These are phyloP conservation scores for Calcarius lapponicus DNA, from an alignment of 2,797 vertebrate genomes.

Conservation along the genomic window DNA sequence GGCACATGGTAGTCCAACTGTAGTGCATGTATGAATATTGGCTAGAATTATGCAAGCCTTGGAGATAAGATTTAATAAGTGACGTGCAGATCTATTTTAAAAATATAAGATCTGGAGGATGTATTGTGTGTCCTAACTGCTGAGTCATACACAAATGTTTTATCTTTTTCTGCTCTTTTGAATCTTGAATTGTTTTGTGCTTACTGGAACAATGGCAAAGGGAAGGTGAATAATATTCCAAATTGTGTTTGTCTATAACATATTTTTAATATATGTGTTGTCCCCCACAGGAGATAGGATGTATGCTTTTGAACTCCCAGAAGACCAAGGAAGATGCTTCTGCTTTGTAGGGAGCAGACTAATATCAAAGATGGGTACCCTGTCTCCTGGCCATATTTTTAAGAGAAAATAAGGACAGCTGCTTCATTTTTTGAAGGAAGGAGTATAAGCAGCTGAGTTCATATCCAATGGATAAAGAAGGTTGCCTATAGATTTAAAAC, in stretches of 20 bases:
- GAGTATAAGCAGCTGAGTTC: neutral
- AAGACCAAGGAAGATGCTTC: neutral
- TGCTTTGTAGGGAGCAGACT: neutral
- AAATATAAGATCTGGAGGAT: neutral
- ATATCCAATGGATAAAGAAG: neutral
- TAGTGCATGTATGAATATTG: neutral
- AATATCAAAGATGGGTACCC: neutral
- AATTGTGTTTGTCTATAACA: neutral
- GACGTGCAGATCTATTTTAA: neutral
- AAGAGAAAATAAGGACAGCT: neutral
- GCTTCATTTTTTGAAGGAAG: neutral
- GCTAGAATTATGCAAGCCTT: neutral
- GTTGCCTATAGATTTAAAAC: neutral
- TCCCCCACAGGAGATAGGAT: neutral
- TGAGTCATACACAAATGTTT: neutral
- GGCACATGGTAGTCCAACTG: neutral
- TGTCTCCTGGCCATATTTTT: neutral
- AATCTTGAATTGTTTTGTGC: neutral
- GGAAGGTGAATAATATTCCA: neutral
- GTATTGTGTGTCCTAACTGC: neutral
- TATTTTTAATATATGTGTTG: neutral
- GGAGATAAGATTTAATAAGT: neutral
- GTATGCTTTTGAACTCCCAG: neutral
- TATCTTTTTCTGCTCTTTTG: neutral
- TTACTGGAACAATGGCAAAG: neutral